A percentile compares a stretch with the other conserved stretches of the same genome.
phyloP scores from a whole-genome alignment of 1,140 invertebrate genomes.

The Philaenus spumarius region DNA sequence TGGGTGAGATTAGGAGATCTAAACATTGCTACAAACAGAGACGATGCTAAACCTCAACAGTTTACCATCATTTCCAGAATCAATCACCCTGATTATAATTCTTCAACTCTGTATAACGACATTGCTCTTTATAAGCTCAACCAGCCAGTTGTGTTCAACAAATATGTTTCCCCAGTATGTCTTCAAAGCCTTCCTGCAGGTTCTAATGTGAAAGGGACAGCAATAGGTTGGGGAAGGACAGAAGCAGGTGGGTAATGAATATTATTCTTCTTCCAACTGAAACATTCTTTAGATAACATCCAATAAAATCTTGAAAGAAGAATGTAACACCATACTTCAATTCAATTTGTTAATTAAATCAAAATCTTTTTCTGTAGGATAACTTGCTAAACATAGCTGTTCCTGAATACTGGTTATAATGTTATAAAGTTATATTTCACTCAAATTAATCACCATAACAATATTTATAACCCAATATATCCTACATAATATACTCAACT shows the following conservation, averaged over 20 bases:
- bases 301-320: no score
- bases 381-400: no score
- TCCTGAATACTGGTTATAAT: no score
- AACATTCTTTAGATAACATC: no score
- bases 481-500: no score
- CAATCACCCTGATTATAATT: conserved; percentile 42
- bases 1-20: conserved; percentile 33
- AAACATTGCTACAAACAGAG: conserved; percentile 23
- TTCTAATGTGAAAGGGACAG: conserved; percentile 33
- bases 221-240: conserved; percentile 46
- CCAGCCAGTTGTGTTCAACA: conserved; percentile 32
- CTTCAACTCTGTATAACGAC: conserved; percentile 47
- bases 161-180: conserved; percentile 43
- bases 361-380: no score
- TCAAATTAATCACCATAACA: no score
- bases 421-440: no score
- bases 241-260: conserved; percentile 26
- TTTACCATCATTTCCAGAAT: conserved; percentile 37
- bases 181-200: conserved; percentile 29
- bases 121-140: conserved; percentile 50
- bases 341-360: no score
- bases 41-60: conserved; percentile 26
- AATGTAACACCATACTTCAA: no score
- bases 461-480: no score
- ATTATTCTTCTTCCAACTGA: no score